Evolutionary conservation across 2,888 invertebrate genomes (phyloP), one percentile per base, ranked within the genome.

Genomic region (Lepetodrilus schrolli): DNA sequence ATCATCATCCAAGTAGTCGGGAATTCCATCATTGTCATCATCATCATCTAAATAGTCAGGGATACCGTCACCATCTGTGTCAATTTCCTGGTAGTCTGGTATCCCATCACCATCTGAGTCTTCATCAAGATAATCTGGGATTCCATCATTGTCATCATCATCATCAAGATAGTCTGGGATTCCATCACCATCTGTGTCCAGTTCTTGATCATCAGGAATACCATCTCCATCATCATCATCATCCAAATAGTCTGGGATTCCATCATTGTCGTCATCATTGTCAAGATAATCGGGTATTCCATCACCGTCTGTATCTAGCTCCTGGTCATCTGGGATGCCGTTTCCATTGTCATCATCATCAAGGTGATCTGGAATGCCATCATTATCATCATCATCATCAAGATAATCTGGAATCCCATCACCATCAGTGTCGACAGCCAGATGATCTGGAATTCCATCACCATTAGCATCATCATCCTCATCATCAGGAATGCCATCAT

Each of bases 91-190:
- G 43, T 83, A 21, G 75, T 88, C 84, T n/a, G 86, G 84, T 50
- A 88, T 87, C 8, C 88, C 89, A 76, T 88, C 86, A 20, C 84
- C 85, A 80, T 88, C 86, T 50, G 73, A 73, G 73, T 85, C 84
- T n/a, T 81, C 77, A n/a, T 85, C 74, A 30, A 81, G 66, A 34
- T 79, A 72, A 47, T 84, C 82, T 23, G 81, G 80, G 5, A 84
- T 80, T 5, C 85, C 86, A 74, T 83, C 83, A 30, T 78, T 80
- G 74, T 87, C 87, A 70, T 74, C 77, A 66, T 83, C 86, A 20
- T 82, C 72, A 49, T 87, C 88, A 1, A 80, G 66, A 65, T 82
- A 66, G 72, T 83, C 83, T 37, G 82, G 81, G 76, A 84, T 87
- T 8, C 83, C 83, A 74, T 83, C 85, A 1, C 85, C 84, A 73